Evolutionary conservation across 2,113 vertebrate genomes (phyloP).

Genomic region (Atherinomorus stipes): DNA sequence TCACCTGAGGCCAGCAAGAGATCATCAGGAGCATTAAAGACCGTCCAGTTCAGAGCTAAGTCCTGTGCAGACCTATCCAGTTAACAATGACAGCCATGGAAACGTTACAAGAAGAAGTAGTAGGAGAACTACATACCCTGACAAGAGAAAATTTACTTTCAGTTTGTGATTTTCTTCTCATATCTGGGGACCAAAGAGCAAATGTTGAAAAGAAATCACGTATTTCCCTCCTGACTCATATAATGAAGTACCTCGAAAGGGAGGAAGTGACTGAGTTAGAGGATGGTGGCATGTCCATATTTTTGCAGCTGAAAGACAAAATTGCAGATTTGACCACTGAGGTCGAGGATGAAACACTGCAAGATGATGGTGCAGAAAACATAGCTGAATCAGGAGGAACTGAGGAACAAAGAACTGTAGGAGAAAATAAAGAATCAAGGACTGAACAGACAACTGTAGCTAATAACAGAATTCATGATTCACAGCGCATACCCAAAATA

Average conservation of each 20-base stretch:
- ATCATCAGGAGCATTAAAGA: no score
- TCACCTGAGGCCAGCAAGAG: no score
- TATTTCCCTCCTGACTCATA: not conserved
- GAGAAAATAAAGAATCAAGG: no score
- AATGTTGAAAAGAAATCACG: not conserved
- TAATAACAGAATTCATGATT: no score
- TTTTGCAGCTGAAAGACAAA: slow-evolving; percentile 1
- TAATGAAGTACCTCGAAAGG: not conserved
- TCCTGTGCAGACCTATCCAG: no score
- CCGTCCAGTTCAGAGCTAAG: no score
- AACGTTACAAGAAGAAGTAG: slow-evolving; percentile 3
- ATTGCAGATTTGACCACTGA: not conserved
- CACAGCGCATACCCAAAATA: not conserved
- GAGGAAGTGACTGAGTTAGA: not conserved
- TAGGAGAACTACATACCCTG: not conserved
- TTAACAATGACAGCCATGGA: not conserved
- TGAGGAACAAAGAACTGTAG: no score
- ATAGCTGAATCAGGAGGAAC: no score
- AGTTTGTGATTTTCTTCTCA: not conserved
- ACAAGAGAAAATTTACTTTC: not conserved
- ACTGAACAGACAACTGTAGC: no score
- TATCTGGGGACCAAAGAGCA: not conserved
- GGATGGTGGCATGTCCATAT: not conserved
- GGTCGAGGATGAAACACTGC: not conserved
- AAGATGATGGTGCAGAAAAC: not conserved